These are phyloP conservation scores for Drosophila dives DNA, from an alignment of 2,888 invertebrate genomes.

Conservation along the genomic window DNA sequence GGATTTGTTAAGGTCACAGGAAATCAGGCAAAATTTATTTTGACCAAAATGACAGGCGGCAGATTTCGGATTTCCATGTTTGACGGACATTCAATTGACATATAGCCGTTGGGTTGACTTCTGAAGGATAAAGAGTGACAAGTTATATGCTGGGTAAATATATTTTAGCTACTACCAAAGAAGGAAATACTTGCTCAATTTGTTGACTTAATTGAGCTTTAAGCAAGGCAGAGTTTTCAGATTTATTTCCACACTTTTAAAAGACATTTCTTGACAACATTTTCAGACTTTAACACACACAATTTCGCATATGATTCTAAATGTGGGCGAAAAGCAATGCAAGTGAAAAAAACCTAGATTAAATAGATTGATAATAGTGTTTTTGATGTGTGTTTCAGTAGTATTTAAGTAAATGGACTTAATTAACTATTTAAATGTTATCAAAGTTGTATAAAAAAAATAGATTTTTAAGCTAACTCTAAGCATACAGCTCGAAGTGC, in stretches of 20 bases:
- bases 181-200: neutral
- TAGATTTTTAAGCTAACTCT: constrained; percentile 19
- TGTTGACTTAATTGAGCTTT: neutral
- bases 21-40: constrained; percentile 33
- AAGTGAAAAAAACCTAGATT: constrained; percentile 5
- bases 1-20: constrained; percentile 54
- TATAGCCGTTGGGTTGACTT: constrained; percentile 30
- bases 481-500: constrained; percentile 35
- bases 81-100: constrained; percentile 53
- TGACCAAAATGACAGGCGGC: constrained; percentile 36
- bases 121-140: constrained; percentile 18
- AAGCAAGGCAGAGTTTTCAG: neutral
- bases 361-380: constrained; percentile 26
- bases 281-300: constrained; percentile 1
- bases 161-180: neutral
- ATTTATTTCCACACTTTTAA: neutral
- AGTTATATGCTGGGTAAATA: constrained; percentile 17
- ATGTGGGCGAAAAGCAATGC: constrained; percentile 14
- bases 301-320: neutral
- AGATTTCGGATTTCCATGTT: constrained; percentile 5
- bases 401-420: constrained; percentile 14
- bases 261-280: neutral
- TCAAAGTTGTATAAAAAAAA: constrained; percentile 18
- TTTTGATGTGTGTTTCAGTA: constrained; percentile 41
- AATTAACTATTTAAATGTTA: neutral